Conservation (phyloP, 2,113 vertebrate species). For the Montifringilla adamsi region DNA sequence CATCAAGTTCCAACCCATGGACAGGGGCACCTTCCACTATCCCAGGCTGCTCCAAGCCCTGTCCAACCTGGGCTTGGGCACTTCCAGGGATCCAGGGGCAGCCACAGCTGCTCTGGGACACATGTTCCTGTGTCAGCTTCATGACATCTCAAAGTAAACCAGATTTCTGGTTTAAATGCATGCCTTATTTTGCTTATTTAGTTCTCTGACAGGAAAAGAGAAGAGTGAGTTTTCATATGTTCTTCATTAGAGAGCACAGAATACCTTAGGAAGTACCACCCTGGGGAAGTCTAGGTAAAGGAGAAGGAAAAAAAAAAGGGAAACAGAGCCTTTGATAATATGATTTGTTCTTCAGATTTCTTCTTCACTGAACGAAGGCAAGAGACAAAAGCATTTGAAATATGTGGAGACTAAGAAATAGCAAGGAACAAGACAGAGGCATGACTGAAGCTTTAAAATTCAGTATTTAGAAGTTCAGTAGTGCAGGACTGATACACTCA, state of each 20-base stretch:
- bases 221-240: fast-evolving
- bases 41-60: not conserved
- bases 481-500: not conserved
- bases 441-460: not conserved
- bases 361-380: not conserved
- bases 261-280: not conserved
- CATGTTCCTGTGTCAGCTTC: not conserved
- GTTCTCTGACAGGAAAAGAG: not conserved
- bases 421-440: not conserved
- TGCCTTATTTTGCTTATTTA: not conserved
- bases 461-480: not conserved
- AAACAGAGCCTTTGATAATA: not conserved
- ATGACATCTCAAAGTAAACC: not conserved
- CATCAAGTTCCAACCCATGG: not conserved
- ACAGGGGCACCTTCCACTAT: not conserved
- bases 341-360: not conserved
- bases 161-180: not conserved
- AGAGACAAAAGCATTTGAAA: not conserved
- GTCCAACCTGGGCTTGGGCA: not conserved
- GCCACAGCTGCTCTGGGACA: not conserved
- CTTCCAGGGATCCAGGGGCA: not conserved
- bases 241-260: not conserved
- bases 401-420: not conserved
- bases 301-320: not conserved
- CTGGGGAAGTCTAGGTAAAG: not conserved